Evolutionary conservation across 2,797 vertebrate species (phyloP).

Genomic region (Prunella strophiata): DNA sequence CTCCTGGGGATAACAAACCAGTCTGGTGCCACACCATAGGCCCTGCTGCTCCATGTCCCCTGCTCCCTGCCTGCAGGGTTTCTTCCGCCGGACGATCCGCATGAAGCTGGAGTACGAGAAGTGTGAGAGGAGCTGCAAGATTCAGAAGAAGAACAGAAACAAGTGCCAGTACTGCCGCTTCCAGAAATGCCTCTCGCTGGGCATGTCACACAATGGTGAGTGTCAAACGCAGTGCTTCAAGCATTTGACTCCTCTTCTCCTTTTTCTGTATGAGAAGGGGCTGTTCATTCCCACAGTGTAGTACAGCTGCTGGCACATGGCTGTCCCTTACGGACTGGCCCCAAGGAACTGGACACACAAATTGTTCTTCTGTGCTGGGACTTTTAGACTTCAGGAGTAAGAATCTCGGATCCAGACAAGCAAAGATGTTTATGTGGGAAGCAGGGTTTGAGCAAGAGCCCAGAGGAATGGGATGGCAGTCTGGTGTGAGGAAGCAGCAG

Average conservation of each 20-base stretch:
- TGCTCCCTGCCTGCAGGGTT: slow-evolving; percentile 81
- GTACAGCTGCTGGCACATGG: neutral
- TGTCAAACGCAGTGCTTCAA: neutral
- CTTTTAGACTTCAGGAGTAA: neutral
- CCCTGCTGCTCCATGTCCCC: neutral
- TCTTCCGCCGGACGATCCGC: slow-evolving; percentile 95
- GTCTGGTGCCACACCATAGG: neutral
- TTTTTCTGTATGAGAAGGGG: neutral
- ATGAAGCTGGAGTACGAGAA: slow-evolving; percentile 98
- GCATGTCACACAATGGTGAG: slow-evolving; percentile 99
- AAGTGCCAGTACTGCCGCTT: slow-evolving; percentile 99
- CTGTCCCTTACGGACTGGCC: neutral
- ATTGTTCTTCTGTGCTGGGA: neutral
- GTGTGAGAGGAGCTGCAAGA: slow-evolving; percentile 94
- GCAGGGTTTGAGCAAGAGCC: neutral
- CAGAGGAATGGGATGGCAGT: neutral
- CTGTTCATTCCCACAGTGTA: neutral
- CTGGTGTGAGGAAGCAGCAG: neutral
- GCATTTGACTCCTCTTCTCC: neutral
- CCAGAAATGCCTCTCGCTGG: slow-evolving; percentile 97
- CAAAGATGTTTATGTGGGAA: neutral
- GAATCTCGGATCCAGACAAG: neutral
- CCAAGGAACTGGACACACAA: neutral
- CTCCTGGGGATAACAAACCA: neutral
- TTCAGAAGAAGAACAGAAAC: slow-evolving; percentile 98